These are phyloP conservation scores for Drosophila greeni DNA, from an alignment of 2,888 invertebrate species.

Conservation along the genomic window DNA sequence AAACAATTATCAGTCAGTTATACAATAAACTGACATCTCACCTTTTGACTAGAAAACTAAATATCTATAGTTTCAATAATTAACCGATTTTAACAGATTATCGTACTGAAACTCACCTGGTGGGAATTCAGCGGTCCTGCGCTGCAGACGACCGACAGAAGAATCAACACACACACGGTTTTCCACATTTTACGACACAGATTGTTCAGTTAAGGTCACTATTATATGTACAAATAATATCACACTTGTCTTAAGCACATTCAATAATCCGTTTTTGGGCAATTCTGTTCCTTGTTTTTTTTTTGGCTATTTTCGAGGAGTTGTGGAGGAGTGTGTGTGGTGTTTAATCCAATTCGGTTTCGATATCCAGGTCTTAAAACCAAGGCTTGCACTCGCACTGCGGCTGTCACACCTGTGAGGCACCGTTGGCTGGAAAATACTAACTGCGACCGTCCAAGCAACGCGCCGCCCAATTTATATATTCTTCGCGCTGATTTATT, in stretches of 20 bases:
- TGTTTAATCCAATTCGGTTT: conserved; percentile 34
- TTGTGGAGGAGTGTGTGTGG: conserved; percentile 4
- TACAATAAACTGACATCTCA: neutral
- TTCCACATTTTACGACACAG: conserved; percentile 65
- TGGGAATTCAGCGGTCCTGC: conserved; percentile 74
- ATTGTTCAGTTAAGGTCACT: conserved; percentile 41
- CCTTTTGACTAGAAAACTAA: neutral
- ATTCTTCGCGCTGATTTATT: conserved; percentile 79
- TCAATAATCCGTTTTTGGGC: conserved; percentile 12
- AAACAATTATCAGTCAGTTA: too few species aligned
- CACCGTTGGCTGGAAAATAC: conserved; percentile 79
- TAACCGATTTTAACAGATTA: neutral
- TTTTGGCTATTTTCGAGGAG: conserved; percentile 26
- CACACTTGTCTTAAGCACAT: conserved; percentile 24
- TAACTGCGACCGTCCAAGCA: conserved; percentile 78
- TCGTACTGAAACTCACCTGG: conserved; percentile 64
- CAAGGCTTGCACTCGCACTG: conserved; percentile 78
- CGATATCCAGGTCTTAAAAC: conserved; percentile 49
- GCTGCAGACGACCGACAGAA: conserved; percentile 68
- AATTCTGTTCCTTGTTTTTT: neutral
- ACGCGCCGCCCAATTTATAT: conserved; percentile 79
- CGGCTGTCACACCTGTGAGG: conserved; percentile 73
- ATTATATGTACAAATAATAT: conserved; percentile 1
- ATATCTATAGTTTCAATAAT: neutral
- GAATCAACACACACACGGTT: conserved; percentile 65